These are phyloP conservation scores for Entelurus aequoreus DNA, from an alignment of 2,113 vertebrate genomes.

Conservation along the genomic window DNA sequence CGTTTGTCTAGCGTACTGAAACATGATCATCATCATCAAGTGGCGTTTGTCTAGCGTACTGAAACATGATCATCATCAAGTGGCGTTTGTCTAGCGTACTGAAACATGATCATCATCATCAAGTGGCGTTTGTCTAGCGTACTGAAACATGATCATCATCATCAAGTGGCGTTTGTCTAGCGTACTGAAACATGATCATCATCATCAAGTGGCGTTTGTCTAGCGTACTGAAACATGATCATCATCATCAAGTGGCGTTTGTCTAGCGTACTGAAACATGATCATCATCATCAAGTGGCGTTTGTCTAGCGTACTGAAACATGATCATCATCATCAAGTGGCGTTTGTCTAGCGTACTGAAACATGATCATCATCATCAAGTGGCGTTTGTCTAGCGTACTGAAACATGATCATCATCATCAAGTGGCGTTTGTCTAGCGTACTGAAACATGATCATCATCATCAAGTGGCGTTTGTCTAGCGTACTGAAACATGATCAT, in stretches of 20 bases:
- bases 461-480: no score
- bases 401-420: background rate
- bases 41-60: no score
- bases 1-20: background rate
- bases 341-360: background rate
- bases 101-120: background rate
- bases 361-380: background rate
- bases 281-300: background rate
- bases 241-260: background rate
- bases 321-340: background rate
- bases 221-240: background rate
- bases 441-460: background rate
- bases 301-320: background rate
- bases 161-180: no score
- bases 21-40: background rate
- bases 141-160: background rate
- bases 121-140: no score
- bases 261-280: background rate
- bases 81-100: no score
- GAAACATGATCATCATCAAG: background rate
- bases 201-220: no score
- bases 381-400: no score
- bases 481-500: background rate
- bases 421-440: no score
- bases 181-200: background rate